phyloP scores from a whole-genome alignment of 2,113 vertebrate species.

The Cepphus grylle region DNA sequence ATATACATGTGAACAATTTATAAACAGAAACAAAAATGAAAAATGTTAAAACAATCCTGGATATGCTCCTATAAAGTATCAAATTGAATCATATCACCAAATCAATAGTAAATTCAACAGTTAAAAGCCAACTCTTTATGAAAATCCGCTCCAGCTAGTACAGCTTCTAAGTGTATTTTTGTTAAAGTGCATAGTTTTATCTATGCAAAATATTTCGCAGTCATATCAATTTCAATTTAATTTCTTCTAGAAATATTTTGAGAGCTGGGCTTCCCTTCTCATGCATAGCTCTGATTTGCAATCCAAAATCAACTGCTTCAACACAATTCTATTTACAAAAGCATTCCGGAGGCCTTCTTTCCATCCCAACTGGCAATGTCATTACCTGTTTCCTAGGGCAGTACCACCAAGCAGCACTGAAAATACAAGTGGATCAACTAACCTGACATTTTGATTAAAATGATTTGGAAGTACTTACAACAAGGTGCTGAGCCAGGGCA shows the following conservation, averaged over 20 bases:
- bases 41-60: neutral
- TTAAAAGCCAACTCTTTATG: neutral
- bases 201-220: neutral
- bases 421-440: neutral
- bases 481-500: neutral
- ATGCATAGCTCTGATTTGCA: neutral
- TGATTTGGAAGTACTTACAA: neutral
- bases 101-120: neutral
- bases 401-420: neutral
- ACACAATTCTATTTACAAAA: neutral
- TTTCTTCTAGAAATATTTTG: slow-evolving; percentile 7
- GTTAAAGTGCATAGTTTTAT: neutral
- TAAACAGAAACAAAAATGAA: slow-evolving; percentile 47
- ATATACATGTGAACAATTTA: neutral
- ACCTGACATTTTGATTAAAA: neutral
- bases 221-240: neutral
- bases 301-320: neutral
- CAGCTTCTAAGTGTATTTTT: neutral
- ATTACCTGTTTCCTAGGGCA: neutral
- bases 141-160: neutral
- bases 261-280: neutral
- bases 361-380: neutral
- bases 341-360: neutral
- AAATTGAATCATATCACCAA: neutral
- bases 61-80: neutral